Base-by-base conservation (phyloP, 2,797 vertebrate genomes). In the Octomys mimax region DNA sequence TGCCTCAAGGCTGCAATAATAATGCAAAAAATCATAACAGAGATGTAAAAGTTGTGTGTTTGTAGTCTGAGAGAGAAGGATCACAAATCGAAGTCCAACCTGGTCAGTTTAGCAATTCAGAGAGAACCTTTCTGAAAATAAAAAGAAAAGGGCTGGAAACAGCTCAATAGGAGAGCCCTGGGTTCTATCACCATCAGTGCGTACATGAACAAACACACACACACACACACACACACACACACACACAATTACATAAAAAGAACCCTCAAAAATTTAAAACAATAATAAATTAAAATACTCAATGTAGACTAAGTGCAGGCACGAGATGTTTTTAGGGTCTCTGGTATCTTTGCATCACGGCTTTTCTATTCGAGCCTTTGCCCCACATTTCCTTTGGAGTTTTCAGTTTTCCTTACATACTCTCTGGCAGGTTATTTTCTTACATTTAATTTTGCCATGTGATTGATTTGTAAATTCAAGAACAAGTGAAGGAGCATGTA, bases 391-490 rank as follows among this genome's bases (percentile, higher is more conserved):
- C 26, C 73, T 87, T 57, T 21, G 13, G 26, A 87, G 82, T 92
- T 89, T 92, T 64, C 68, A 18, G 82, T 83, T 80, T 96, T 36
- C 36, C 3, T 49, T 28, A 71, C 73, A 16, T n/a, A 12, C 12
- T 42, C 4, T 81, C 87, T 90, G 21, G 52, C 68, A 96, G 84
- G 28, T 64, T 94, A 75, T 80, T 95, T 97, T 87, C 42, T 54
- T 80, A n/a, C 28, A 71, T 83, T 95, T 94, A 54, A 96, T 83
- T 94, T 64, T 96, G 90, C 96, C 78, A 86, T 79, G 49, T 96
- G 92, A 93, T 94, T 96, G 92, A 97, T 94, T 75, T 95, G 49
- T 95, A 96, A 96, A 96, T 95, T 96, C 70, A 96, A 93, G 92
- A 91, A 46, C 64, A 89, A 94, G 46, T 79, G 95, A 62, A 75